Evolutionary conservation across 2,888 invertebrate genomes (phyloP).

Genomic region (Hypena proboscidalis): DNA sequence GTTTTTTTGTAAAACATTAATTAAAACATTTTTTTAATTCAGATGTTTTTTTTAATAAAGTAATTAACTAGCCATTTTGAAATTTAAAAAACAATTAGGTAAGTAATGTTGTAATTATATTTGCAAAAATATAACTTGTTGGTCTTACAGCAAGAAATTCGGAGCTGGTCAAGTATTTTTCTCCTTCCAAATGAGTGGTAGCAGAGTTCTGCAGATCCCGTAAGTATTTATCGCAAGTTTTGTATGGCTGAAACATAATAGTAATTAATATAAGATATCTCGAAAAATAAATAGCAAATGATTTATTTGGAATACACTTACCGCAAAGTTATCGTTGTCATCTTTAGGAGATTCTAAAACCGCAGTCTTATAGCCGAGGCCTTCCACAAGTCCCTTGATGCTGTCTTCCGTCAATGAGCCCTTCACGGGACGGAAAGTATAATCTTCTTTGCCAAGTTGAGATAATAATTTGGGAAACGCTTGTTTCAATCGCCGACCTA

Average conservation of each 20-base stretch:
- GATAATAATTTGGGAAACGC: constrained; percentile 73
- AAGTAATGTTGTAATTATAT: no score
- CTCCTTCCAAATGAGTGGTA: constrained; percentile 51
- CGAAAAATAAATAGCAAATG: constrained; percentile 5
- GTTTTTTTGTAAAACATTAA: no score
- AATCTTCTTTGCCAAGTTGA: constrained; percentile 74
- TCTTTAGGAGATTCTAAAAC: constrained; percentile 41
- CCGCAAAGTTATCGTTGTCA: constrained; percentile 47
- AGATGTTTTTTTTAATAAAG: no score
- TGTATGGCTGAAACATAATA: constrained; percentile 62
- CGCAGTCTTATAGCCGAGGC: constrained; percentile 55
- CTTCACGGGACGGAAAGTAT: constrained; percentile 85
- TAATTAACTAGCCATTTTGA: no score
- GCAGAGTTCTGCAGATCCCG: constrained; percentile 50
- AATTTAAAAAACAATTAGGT: no score
- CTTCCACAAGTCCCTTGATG: constrained; percentile 86
- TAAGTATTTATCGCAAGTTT: constrained; percentile 75
- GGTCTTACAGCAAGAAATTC: constrained; percentile 69
- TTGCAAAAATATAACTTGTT: no score
- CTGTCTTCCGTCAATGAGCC: constrained; percentile 85
- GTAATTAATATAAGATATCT: background rate
- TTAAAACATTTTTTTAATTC: no score
- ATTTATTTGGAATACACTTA: no score
- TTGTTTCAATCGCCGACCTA: constrained; percentile 78
- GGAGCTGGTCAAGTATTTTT: constrained; percentile 54